These are phyloP conservation scores for Bambusicola thoracicus DNA, from an alignment of 2,113 vertebrate genomes.

Conservation along the genomic window DNA sequence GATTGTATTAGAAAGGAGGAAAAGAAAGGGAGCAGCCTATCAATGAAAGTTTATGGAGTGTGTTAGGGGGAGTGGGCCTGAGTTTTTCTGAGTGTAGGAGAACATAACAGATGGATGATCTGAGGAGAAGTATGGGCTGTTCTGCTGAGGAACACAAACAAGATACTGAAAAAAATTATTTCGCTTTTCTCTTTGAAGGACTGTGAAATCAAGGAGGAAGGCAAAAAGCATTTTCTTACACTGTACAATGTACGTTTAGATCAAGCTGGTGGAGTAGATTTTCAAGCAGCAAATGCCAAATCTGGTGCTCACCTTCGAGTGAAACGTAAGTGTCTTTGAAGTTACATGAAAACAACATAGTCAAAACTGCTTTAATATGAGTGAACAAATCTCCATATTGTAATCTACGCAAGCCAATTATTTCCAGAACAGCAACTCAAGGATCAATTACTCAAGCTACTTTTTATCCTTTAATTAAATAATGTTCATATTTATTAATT, in stretches of 20 bases:
- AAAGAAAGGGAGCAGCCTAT: background rate
- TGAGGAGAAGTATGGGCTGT: background rate
- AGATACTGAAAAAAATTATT: background rate
- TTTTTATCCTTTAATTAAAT: background rate
- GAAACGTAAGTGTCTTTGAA: slow-evolving; percentile 84
- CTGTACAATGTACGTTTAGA: slow-evolving; percentile 90
- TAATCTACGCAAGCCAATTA: background rate
- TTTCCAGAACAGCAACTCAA: background rate
- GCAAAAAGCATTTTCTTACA: slow-evolving; percentile 86
- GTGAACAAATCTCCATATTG: background rate
- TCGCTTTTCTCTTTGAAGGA: slow-evolving; percentile 79
- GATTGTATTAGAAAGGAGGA: background rate
- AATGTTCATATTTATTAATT: background rate
- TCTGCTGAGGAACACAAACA: background rate
- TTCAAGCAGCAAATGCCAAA: slow-evolving; percentile 95
- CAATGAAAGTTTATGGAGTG: background rate
- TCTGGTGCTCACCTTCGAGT: slow-evolving; percentile 94
- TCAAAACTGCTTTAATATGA: background rate
- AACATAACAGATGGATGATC: background rate
- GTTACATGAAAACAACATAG: background rate
- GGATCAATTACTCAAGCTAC: background rate
- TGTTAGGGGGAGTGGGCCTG: background rate
- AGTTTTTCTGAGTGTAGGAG: background rate
- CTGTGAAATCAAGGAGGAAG: slow-evolving; percentile 95
- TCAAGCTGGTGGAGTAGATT: slow-evolving; percentile 92